These are phyloP conservation scores for Solen grandis DNA, from an alignment of 1,140 invertebrate genomes.

Conservation along the genomic window DNA sequence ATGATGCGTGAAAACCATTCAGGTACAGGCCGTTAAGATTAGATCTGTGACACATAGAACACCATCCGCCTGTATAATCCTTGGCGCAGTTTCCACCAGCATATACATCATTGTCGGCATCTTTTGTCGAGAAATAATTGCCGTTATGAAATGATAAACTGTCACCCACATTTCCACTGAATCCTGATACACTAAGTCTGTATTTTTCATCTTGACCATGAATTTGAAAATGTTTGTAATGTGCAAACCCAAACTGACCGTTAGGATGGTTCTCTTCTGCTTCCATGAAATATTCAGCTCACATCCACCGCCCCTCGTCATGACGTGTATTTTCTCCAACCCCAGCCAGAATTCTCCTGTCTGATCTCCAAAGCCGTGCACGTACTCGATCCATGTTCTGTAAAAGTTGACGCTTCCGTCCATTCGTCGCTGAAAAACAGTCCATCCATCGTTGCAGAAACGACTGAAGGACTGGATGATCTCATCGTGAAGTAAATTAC, in stretches of 20 bases:
- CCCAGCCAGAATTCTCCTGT: conserved; percentile 57
- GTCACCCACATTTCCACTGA: conserved; percentile 18
- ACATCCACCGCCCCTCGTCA: conserved; percentile 39
- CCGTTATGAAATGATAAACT: conserved; percentile 18
- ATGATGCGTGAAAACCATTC: neutral
- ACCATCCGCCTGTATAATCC: conserved; percentile 50
- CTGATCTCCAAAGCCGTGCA: conserved; percentile 57
- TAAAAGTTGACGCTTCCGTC: conserved; percentile 82
- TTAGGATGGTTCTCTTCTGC: neutral
- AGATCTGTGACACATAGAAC: conserved; percentile 24
- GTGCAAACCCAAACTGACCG: conserved; percentile 2
- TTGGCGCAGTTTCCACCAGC: conserved; percentile 19
- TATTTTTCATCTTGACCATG: conserved; percentile 1
- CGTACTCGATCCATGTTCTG: conserved; percentile 55
- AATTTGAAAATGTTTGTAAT: neutral
- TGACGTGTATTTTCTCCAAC: conserved; percentile 43
- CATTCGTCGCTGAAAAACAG: conserved; percentile 86
- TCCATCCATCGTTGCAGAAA: conserved; percentile 93
- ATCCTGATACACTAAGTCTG: neutral
- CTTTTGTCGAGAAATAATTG: conserved; percentile 16
- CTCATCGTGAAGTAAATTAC: no score
- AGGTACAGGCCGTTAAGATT: conserved; percentile 45
- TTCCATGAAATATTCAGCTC: conserved; percentile 28
- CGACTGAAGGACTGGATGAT: no score
- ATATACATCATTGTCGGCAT: conserved; percentile 21